Evolutionary conservation across 1,140 invertebrate species (phyloP), one percentile per base, ranked within the genome.

Genomic region (Drosophila nikananu): DNA sequence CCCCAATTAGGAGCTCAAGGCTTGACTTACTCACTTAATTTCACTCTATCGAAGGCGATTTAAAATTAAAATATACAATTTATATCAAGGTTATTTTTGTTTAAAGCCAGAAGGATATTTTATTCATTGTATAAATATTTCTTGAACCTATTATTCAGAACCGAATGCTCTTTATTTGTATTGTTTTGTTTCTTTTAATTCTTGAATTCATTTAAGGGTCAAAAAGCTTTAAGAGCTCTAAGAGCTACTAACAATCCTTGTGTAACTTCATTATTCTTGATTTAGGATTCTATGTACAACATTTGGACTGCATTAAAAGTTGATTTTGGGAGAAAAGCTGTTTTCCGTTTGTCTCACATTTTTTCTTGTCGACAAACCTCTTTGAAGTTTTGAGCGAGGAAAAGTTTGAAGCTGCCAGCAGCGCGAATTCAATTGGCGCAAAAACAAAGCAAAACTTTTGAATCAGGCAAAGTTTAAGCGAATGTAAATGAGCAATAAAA

Each of bases 401-500:
- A 63, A 77, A 51, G 46, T 80, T 81, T 61, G n/a, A 7, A 0
- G 35, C 23, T 67, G 48, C 59, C 48, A 60, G 54, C n/a, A n/a
- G n/a, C n/a, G n/a, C 32, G 21, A 67, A 67, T 81, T 77, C 48
- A 67, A 68, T 67, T 71, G 48, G 39, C 21, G 37, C 39, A 44
- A 68, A 55, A 71, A 55, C 48, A 68, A 52, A 39, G 17, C 19
- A 35, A 44, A 44, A 71, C 65, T 68, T 55, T 71, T 55, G 42
- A 71, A 71, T 71, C 67, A 71, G n/a, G 30, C 49, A 37, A 55
- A 71, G 64, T 70, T 55, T 37, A 54, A 65, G 13, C 48, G 48
- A 70, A 70, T 70, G 63, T 54, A 70, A 68, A 71, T 57, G 64
- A 71, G 30, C 64, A 70, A 71, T 71, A 55, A 68, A 68, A 71